Evolutionary conservation across 1,140 invertebrate genomes (phyloP).

Genomic region (Physella acuta): DNA sequence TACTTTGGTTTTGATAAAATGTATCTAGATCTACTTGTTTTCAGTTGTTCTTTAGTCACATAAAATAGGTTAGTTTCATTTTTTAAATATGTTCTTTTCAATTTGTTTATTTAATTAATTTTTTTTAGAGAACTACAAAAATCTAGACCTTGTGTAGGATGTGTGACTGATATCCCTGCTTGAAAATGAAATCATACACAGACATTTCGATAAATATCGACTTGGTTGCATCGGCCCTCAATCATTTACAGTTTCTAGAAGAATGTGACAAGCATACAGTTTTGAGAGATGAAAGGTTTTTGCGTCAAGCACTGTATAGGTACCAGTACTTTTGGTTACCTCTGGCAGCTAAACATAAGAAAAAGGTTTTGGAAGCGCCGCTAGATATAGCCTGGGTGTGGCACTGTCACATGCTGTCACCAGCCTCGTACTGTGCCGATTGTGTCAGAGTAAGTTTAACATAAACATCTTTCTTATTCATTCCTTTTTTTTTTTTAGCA

Average conservation of each 20-base stretch:
- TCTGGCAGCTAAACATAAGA: constrained; percentile 48
- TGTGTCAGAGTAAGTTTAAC: constrained; percentile 46
- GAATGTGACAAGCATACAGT: constrained; percentile 1
- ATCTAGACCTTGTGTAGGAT: no score
- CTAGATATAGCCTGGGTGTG: constrained; percentile 64
- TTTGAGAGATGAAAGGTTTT: constrained; percentile 35
- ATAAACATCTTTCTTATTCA: neutral
- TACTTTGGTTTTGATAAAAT: no score
- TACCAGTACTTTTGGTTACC: constrained; percentile 63
- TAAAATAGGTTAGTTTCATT: no score
- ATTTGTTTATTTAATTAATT: no score
- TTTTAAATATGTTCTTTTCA: no score
- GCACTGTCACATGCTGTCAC: constrained; percentile 63
- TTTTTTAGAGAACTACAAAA: no score
- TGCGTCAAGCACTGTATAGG: constrained; percentile 55
- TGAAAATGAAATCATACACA: neutral
- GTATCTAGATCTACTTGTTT: no score
- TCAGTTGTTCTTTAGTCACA: no score
- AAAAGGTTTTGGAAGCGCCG: constrained; percentile 55
- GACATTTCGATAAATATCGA: neutral
- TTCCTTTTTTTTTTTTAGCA: neutral
- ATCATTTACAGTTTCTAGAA: constrained; percentile 21
- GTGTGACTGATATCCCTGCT: no score
- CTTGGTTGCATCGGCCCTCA: neutral
- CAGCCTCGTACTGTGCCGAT: constrained; percentile 59